Percentiles rank a stretch among this genome's conserved stretches.
Evolutionary conservation across 53 echinoderm and acorn worm genomes (phyloP).

Genomic region (Antedon mediterranea): DNA sequence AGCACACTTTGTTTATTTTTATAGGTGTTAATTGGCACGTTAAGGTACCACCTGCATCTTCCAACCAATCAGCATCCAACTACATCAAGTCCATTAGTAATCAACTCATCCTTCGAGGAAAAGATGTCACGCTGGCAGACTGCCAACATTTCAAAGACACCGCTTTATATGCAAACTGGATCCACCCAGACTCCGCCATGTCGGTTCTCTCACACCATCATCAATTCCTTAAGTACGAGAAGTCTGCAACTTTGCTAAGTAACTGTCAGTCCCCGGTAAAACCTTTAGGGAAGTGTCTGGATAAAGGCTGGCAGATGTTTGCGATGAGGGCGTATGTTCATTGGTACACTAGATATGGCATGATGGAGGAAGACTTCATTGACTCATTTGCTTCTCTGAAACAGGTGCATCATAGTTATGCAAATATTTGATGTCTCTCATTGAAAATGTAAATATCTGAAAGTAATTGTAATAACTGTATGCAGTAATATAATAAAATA

Average conservation of each 20-base stretch:
- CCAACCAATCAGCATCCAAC: slow-evolving; percentile 18
- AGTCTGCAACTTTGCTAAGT: slow-evolving; percentile 50
- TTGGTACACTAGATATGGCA: slow-evolving; percentile 88
- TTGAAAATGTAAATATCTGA: too few relatives aligned
- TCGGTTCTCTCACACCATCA: slow-evolving; percentile 29
- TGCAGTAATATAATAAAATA: too few relatives aligned
- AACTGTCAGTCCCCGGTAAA: slow-evolving; percentile 58
- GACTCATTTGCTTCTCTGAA: slow-evolving; percentile 90
- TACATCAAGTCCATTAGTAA: slow-evolving; percentile 42
- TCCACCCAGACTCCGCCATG: slow-evolving; percentile 36
- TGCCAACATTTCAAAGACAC: slow-evolving; percentile 21
- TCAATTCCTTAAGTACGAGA: slow-evolving; percentile 52
- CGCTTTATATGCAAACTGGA: slow-evolving; percentile 62
- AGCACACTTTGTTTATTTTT: slow-evolving; percentile 4
- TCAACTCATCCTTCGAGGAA: slow-evolving; percentile 54
- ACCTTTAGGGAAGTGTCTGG: slow-evolving; percentile 36
- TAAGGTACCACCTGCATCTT: slow-evolving; percentile 28
- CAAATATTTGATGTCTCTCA: neutral
- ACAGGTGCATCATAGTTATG: slow-evolving; percentile 64
- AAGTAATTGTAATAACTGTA: too few relatives aligned
- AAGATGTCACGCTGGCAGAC: slow-evolving; percentile 41
- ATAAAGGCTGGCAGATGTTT: slow-evolving; percentile 97
- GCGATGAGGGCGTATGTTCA: slow-evolving; percentile 95
- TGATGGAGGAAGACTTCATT: slow-evolving; percentile 90
- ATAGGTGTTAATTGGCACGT: slow-evolving; percentile 82